Evolutionary conservation across 2,113 vertebrate species (phyloP), one percentile per base, ranked within the genome.

Genomic region (Plotosus lineatus): DNA sequence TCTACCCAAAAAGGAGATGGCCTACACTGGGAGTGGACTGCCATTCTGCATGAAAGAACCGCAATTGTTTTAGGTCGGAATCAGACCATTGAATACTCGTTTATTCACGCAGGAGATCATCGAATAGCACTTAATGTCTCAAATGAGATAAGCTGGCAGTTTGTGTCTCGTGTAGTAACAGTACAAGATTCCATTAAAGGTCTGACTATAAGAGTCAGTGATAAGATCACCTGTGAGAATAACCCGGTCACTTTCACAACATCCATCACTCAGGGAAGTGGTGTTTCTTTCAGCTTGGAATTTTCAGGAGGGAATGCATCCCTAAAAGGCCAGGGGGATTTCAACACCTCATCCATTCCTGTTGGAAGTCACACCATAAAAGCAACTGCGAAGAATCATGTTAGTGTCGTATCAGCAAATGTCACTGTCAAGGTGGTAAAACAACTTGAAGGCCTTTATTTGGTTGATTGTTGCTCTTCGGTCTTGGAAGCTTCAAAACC

Each of bases 101-200:
- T 94, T 83, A 17, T 21, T 3, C 61, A 79, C 46, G 86, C 80
- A 33, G 91, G 89, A 19, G 75, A 88, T 14, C 92, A 92, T 79
- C 50, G 60, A 15, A 78, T 94, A n/a, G 83, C 76, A 60, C 84
- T 95, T 61, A 93, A 92, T 51, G 89, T 89, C 31, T 95, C 94
- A 69, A 94, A 94, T 84, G 55, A 50, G 1, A 81, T 95, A 21
- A 94, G 88, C 56, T 94, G 91, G 89, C 86, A 92, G 75, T 78
- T 61, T 4, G 79, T 89, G 33, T 89, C 86, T 19, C 88, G 90
- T 58, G n/a, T 26, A 17, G 58, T 94, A 26, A 88, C 33, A 0
- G 86, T 90, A 6, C 90, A 93, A 82, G 91, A 95, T 21, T 51
- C 78, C 71, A 53, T 95, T 36, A 46, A 82, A 68, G 92, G 87